These are phyloP conservation scores for Arizona elegans DNA, from an alignment of 2,113 vertebrate genomes.

Conservation along the genomic window DNA sequence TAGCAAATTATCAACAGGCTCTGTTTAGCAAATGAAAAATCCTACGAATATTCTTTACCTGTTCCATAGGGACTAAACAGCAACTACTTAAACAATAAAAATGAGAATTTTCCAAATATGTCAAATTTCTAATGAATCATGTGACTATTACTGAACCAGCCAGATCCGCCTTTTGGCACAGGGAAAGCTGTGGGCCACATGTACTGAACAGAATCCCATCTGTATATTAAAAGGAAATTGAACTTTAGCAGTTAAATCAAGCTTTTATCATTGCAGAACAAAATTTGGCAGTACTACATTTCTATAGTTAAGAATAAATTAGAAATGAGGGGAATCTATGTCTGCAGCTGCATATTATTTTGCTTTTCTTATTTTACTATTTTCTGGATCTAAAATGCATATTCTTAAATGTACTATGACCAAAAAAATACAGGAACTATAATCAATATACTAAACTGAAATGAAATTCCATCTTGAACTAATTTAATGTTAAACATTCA, in stretches of 20 bases:
- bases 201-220: constrained; percentile 7
- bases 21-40: not conserved
- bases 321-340: constrained; percentile 4
- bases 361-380: not conserved
- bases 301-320: constrained; percentile 14
- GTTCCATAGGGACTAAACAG: not conserved
- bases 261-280: constrained; percentile 21
- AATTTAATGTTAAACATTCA: constrained; percentile 9
- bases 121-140: constrained; percentile 59
- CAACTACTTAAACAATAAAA: constrained; percentile 22
- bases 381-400: not conserved
- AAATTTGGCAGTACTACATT: constrained; percentile 18
- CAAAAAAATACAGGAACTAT: constrained; percentile 10
- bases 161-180: constrained; percentile 32
- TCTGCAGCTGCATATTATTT: constrained; percentile 14
- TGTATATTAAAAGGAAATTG: constrained; percentile 35
- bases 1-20: not conserved
- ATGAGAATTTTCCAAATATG: constrained; percentile 32
- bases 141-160: constrained; percentile 40
- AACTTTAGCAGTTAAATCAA: constrained; percentile 39
- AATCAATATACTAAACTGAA: constrained; percentile 28
- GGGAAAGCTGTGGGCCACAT: constrained; percentile 38
- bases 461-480: constrained; percentile 33
- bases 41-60: not conserved
- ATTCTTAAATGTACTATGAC: not conserved